Percentiles rank a stretch among this genome's conserved stretches.
Evolutionary conservation across 2,888 invertebrate genomes (phyloP).

Genomic region (Cheilosia impressa): DNA sequence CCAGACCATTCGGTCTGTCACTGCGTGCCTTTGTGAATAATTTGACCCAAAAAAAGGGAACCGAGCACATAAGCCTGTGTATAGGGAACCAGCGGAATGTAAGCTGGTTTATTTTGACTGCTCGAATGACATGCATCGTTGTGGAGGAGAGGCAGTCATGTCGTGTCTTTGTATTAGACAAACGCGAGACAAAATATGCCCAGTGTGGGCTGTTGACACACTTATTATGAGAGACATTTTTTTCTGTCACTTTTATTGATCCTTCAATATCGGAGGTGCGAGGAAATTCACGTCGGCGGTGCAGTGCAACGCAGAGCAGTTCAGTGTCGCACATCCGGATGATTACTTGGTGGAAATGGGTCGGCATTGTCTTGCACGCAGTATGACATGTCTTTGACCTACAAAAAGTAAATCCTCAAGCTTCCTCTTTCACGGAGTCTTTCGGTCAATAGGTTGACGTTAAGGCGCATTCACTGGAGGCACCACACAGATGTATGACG

Average conservation of each 20-base stretch:
- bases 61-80: conserved; percentile 26
- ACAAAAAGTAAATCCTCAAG: neutral
- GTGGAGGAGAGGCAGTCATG: conserved; percentile 34
- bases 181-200: conserved; percentile 59
- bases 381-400: neutral
- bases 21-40: conserved; percentile 10
- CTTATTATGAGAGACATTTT: conserved; percentile 51
- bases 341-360: neutral
- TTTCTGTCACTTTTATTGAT: conserved; percentile 38
- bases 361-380: neutral
- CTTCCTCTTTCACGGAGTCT: neutral
- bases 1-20: neutral
- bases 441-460: neutral
- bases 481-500: neutral
- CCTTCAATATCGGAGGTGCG: neutral
- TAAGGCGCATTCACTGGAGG: conserved; percentile 10
- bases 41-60: conserved; percentile 69
- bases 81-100: conserved; percentile 6
- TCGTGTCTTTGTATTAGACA: conserved; percentile 60
- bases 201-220: conserved; percentile 68
- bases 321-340: neutral
- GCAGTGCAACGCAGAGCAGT: neutral
- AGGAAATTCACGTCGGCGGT: neutral
- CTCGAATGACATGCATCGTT: conserved; percentile 43
- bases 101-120: conserved; percentile 23